Conservation (phyloP, 2,113 vertebrate genomes). For the Phrynocephalus versicolor region DNA sequence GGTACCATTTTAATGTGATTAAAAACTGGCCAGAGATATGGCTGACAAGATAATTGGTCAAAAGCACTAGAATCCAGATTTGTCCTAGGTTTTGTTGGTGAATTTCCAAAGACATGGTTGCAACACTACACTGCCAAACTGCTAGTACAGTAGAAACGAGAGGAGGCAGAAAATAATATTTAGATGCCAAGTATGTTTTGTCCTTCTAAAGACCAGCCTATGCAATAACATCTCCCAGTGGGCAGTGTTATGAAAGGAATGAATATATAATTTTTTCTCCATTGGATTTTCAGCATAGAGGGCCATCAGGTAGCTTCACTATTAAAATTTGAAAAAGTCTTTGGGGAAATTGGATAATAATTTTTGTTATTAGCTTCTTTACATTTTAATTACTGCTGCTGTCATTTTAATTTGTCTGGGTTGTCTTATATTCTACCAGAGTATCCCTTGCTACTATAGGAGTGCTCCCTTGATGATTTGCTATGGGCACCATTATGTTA, state of each 20-base stretch:
- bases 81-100: no score
- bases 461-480: not conserved
- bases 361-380: not conserved
- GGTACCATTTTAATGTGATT: no score
- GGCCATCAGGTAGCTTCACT: not conserved
- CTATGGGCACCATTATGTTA: not conserved
- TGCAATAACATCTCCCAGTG: not conserved
- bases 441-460: not conserved
- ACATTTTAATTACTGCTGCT: conserved; percentile 5
- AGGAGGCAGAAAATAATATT: not conserved
- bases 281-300: not conserved
- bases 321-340: not conserved
- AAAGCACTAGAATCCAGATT: no score
- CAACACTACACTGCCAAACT: no score
- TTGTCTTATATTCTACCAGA: not conserved
- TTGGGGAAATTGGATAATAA: not conserved
- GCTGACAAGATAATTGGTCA: no score
- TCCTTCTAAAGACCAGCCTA: not conserved
- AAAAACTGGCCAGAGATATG: no score
- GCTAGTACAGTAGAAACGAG: no score
- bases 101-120: no score
- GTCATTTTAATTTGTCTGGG: not conserved
- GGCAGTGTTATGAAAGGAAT: not conserved
- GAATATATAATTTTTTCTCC: not conserved
- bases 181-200: not conserved